Percentiles rank a stretch among this genome's conserved stretches.
These are phyloP conservation scores for Fragum sueziense DNA, from an alignment of 2,888 invertebrate species.

Conservation along the genomic window DNA sequence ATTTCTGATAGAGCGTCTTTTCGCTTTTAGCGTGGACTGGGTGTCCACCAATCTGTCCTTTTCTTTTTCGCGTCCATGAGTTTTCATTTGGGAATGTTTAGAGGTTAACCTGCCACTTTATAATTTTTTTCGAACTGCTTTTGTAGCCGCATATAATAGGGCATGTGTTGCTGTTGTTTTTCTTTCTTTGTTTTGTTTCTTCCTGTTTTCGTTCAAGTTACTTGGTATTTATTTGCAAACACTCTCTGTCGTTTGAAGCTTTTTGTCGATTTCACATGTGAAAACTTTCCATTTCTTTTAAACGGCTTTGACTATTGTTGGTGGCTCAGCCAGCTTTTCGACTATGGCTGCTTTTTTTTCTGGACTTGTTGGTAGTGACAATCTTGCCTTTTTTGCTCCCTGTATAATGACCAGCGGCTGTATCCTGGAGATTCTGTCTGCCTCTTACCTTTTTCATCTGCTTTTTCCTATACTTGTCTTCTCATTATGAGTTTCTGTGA, in stretches of 20 bases:
- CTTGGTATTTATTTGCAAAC: neutral
- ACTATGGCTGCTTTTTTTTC: conserved; percentile 43
- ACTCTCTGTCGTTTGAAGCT: conserved; percentile 25
- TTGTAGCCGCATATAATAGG: no score
- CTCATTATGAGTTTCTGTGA: neutral
- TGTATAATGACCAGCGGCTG: conserved; percentile 7
- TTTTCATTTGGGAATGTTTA: conserved; percentile 25
- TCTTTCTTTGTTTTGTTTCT: no score
- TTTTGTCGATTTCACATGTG: conserved; percentile 31
- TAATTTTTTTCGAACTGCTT: no score
- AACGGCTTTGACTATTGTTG: conserved; percentile 38
- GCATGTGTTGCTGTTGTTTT: no score
- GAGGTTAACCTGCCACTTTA: no score
- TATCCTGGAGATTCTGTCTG: conserved; percentile 12
- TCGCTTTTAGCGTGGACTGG: conserved; percentile 35
- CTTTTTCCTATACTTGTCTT: neutral
- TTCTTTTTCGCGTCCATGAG: conserved; percentile 30
- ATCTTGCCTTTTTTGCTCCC: conserved; percentile 31
- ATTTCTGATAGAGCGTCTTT: neutral
- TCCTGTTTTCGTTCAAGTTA: no score
- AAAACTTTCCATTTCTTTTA: conserved; percentile 13
- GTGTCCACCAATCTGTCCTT: conserved; percentile 26
- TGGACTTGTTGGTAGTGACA: conserved; percentile 33
- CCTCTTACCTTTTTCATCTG: neutral
- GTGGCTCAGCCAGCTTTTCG: conserved; percentile 27